Conservation (phyloP, 2,888 invertebrate genomes). For the Glyphotaelius pellucidus region DNA sequence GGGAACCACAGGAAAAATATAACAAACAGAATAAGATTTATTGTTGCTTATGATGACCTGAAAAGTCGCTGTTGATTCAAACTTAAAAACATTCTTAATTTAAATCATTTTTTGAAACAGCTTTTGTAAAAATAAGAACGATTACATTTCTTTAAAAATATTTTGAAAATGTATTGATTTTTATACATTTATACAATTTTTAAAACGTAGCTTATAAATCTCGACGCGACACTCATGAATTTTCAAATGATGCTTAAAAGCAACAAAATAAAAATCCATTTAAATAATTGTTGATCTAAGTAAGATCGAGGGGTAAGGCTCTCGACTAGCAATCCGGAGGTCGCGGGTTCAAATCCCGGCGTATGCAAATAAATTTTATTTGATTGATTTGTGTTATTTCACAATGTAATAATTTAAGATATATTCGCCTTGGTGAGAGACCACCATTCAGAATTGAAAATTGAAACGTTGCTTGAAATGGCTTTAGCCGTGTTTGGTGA, state of each 20-base stretch:
- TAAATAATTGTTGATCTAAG: neutral
- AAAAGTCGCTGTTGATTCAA: neutral
- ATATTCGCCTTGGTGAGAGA: too few relatives aligned
- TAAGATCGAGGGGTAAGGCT: too few relatives aligned
- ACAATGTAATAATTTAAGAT: too few relatives aligned
- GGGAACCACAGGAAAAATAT: too few relatives aligned
- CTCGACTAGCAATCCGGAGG: too few relatives aligned
- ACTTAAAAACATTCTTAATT: neutral
- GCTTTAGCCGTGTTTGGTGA: too few relatives aligned
- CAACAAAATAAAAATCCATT: neutral
- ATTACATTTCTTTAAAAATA: too few relatives aligned
- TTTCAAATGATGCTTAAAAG: neutral
- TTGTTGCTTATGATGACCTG: neutral
- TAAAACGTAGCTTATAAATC: neutral
- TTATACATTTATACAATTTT: neutral
- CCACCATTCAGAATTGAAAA: too few relatives aligned
- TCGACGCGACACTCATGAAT: neutral
- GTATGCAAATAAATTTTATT: too few relatives aligned
- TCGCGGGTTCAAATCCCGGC: too few relatives aligned
- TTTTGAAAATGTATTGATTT: neutral
- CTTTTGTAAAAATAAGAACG: neutral
- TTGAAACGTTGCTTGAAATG: too few relatives aligned
- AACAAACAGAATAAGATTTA: neutral
- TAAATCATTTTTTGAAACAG: neutral
- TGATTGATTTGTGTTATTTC: too few relatives aligned